Conservation (phyloP, 2,888 invertebrate species). For the Acanthococcus lagerstroemiae region DNA sequence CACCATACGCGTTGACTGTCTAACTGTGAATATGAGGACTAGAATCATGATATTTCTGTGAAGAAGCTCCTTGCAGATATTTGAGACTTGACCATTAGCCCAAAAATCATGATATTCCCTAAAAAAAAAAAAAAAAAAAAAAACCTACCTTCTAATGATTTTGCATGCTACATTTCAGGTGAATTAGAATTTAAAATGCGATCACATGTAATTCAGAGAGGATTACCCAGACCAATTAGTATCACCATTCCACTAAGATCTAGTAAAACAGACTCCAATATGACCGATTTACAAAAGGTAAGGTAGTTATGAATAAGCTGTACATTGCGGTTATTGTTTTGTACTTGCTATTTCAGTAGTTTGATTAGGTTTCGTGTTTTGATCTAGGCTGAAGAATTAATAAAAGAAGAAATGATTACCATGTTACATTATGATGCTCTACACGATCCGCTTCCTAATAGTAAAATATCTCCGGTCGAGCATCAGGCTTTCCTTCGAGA, state of each 20-base stretch:
- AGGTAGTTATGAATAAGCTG: background rate
- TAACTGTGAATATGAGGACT: too few species aligned
- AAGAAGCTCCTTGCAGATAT: too few species aligned
- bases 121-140: too few species aligned
- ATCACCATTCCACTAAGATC: conserved; percentile 76
- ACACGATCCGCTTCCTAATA: conserved; percentile 54
- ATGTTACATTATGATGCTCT: conserved; percentile 87
- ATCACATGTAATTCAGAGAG: conserved; percentile 77
- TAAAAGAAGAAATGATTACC: conserved; percentile 91
- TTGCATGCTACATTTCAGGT: conserved; percentile 42
- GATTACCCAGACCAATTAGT: conserved; percentile 72
- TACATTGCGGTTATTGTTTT: background rate
- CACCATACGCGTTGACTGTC: too few species aligned
- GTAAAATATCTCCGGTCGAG: conserved; percentile 47
- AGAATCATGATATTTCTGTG: too few species aligned
- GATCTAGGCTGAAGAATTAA: conserved; percentile 77
- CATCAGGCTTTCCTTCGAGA: conserved; percentile 74
- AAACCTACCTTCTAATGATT: too few species aligned
- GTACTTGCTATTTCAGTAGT: background rate
- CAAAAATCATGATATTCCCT: too few species aligned
- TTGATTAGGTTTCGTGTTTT: conserved; percentile 22
- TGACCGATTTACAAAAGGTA: conserved; percentile 73
- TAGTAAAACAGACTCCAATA: conserved; percentile 59
- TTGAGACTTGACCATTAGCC: too few species aligned
- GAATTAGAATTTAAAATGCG: conserved; percentile 61